Base-by-base conservation (phyloP, 2,113 vertebrate genomes). In the Sander lucioperca region DNA sequence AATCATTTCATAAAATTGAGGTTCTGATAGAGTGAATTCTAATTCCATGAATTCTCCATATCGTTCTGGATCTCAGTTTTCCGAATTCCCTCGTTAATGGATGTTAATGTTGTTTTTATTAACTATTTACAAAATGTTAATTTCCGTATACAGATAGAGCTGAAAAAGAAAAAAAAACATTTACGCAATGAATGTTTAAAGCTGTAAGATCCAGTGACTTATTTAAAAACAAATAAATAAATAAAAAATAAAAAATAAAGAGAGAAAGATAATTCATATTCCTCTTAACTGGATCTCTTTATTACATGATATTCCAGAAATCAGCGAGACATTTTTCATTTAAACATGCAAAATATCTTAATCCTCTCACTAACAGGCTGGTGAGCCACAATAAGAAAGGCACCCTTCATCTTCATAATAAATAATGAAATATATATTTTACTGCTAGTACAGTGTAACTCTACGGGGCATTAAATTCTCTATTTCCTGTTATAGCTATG, bases 401-500 rank as follows among this genome's bases (percentile, higher is more conserved):
- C 73, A 61, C 47, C 79, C 12, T 57, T 89, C 78, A 39, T 73
- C 81, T 78, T 57, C 77, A 75, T 74, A 48, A 88, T 75, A 74
- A 73, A 50, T 80, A 66, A 85, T 82, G 79, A 76, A 85, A 73
- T 65, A 54, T 76, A 82, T 80, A 66, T 84, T 89, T 72, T 77
- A 85, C 76, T 88, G 78, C 73, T 58, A 8, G 5, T 74, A 36
- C 39, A 66, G 77, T 30, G 69, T 76, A 77, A 86, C 82, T 88
- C 89, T 81, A 71, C 27, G 63, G 83, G 67, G 88, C 83, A 88
- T 88, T 90, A 85, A 76, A 79, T 82, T 85, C 83, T 92, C 86
- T 25, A 83, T 90, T 91, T 90, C 89, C 87, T 91, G 83, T 83
- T 89, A 81, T 83, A 90, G 85, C 78, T 58, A 71, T 76, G 86